Evolutionary conservation across 2,113 vertebrate genomes (phyloP).

Genomic region (Pelecanoides urinatrix): DNA sequence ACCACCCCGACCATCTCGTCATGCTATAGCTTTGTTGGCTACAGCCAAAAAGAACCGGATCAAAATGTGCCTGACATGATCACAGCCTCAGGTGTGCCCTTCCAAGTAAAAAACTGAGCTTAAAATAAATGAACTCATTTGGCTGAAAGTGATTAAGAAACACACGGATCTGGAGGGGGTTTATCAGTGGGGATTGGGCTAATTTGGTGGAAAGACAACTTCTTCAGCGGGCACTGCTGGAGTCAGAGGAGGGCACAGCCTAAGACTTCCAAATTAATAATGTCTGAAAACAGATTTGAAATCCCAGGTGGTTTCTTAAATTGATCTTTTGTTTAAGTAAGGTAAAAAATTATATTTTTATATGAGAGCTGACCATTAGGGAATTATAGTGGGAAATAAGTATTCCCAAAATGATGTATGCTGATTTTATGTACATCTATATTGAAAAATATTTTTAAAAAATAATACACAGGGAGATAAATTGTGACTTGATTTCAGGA

Average conservation of each 20-base stretch:
- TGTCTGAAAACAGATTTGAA: conserved; percentile 7
- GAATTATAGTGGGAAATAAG: neutral
- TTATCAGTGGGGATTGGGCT: conserved; percentile 29
- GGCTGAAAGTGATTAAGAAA: conserved; percentile 41
- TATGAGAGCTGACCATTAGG: neutral
- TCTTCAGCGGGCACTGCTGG: neutral
- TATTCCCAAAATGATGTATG: neutral
- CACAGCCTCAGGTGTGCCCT: neutral
- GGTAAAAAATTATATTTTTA: neutral
- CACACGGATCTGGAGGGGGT: neutral
- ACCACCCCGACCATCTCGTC: rapidly evolving
- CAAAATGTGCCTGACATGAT: neutral
- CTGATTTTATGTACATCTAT: neutral
- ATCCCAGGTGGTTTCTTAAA: neutral
- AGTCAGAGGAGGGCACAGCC: conserved; percentile 23
- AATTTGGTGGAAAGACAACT: conserved; percentile 16
- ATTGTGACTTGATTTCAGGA: conserved; percentile 26
- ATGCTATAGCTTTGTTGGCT: neutral
- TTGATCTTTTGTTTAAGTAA: conserved; percentile 33
- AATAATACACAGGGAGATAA: neutral
- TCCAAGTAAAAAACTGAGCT: neutral
- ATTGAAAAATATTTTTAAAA: neutral
- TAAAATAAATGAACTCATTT: conserved; percentile 8
- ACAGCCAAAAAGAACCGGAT: neutral
- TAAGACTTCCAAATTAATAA: conserved; percentile 28